Evolutionary conservation across 2,113 vertebrate species (phyloP).

Genomic region (Pungitius pungitius): DNA sequence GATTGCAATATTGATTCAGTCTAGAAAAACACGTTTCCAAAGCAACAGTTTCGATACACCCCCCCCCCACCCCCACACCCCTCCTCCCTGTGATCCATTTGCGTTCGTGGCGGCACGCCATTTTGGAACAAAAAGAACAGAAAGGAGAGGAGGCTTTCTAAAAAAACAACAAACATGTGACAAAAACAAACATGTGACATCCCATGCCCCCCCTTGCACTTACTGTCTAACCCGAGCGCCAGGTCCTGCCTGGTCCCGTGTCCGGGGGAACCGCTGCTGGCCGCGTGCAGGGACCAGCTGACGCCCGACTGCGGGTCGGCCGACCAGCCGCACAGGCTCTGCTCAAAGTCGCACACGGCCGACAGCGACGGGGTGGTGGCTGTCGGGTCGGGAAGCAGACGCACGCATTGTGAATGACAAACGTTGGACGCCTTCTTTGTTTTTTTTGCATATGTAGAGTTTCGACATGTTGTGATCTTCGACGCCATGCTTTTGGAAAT

Average conservation of each 20-base stretch:
- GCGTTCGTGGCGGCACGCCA: not conserved
- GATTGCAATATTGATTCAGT: not conserved
- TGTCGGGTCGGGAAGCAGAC: conserved; percentile 47
- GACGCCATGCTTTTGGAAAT: conserved; percentile 1
- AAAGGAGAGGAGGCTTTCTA: not conserved
- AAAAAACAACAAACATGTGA: too few relatives aligned
- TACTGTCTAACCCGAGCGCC: conserved; percentile 77
- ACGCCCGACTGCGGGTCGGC: conserved; percentile 87
- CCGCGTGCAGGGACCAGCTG: conserved; percentile 85
- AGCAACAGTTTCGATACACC: too few relatives aligned
- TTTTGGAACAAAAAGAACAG: not conserved
- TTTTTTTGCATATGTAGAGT: not conserved
- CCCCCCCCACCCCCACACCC: too few relatives aligned
- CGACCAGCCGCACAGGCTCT: conserved; percentile 90
- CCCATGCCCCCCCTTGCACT: conserved; percentile 46
- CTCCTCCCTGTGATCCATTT: not conserved
- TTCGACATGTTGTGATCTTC: not conserved
- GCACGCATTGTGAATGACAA: conserved; percentile 14
- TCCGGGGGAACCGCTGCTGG: conserved; percentile 63
- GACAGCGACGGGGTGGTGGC: conserved; percentile 80
- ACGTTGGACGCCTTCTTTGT: not conserved
- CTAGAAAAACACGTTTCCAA: not conserved
- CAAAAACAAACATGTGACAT: not conserved
- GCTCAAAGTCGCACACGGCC: conserved; percentile 94
- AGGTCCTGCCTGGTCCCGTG: conserved; percentile 81